These are phyloP conservation scores for Lepilemur septentrionalis DNA, from an alignment of 2,797 vertebrate species.

Conservation along the genomic window DNA sequence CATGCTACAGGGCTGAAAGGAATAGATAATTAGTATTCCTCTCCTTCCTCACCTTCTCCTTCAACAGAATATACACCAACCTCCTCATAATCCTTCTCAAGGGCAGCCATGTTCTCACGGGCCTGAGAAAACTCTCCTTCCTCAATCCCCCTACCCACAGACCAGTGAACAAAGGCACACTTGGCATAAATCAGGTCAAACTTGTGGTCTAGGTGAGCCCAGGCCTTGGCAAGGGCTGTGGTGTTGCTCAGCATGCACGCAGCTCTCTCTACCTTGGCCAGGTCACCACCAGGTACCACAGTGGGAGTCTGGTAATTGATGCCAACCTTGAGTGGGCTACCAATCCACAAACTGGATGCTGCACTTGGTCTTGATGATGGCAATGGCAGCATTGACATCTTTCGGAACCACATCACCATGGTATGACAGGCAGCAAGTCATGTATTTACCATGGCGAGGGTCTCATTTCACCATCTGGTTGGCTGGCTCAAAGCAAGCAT, in stretches of 20 bases:
- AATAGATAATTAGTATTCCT: not conserved
- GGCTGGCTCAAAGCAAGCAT: not conserved
- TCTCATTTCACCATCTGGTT: not conserved
- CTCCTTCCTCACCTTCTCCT: not conserved
- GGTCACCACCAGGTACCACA: not conserved
- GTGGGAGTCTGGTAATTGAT: not conserved
- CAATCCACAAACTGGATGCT: not conserved
- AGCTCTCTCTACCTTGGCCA: not conserved
- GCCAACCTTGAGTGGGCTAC: not conserved
- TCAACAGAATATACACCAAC: not conserved
- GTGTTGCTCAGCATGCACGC: not conserved
- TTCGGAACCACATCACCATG: not conserved
- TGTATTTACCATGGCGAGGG: not conserved
- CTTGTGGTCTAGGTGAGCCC: not conserved
- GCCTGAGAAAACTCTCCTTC: not conserved
- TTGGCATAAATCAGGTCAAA: not conserved
- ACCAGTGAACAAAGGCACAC: not conserved
- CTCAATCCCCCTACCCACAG: not conserved
- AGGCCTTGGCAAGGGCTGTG: not conserved
- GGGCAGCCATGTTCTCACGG: not conserved
- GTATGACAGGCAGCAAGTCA: not conserved
- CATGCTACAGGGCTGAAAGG: not conserved
- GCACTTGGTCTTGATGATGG: not conserved
- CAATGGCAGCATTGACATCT: not conserved
- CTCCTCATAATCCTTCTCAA: not conserved